Conservation (phyloP, 2,888 invertebrate species). For the Bembecia ichneumoniformis region DNA sequence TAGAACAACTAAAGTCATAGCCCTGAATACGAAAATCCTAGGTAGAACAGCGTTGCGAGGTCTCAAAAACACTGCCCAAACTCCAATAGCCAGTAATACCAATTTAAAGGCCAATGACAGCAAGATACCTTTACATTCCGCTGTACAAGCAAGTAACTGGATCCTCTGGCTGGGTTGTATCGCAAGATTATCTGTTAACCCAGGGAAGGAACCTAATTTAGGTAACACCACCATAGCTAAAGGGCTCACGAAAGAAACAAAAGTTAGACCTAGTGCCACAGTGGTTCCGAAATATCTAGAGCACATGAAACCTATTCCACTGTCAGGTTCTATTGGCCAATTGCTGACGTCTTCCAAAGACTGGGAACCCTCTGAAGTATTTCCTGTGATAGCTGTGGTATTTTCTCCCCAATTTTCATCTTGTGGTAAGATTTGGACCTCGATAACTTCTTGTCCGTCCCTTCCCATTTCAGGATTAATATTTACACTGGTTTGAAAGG, state of each 20-base stretch:
- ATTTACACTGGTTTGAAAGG: slow-evolving; percentile 89
- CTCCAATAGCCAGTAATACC: slow-evolving; percentile 87
- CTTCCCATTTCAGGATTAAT: slow-evolving; percentile 82
- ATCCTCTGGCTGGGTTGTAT: slow-evolving; percentile 79
- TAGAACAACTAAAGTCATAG: slow-evolving; percentile 89
- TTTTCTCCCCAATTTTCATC: slow-evolving; percentile 99
- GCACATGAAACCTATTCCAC: slow-evolving; percentile 80
- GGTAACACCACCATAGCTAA: slow-evolving; percentile 95
- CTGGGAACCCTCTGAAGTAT: slow-evolving; percentile 95
- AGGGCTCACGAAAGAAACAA: slow-evolving; percentile 91
- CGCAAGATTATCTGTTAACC: slow-evolving; percentile 78
- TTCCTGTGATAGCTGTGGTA: slow-evolving; percentile 96
- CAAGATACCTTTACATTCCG: slow-evolving; percentile 94
- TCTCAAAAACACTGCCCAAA: slow-evolving; percentile 93
- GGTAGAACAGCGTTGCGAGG: slow-evolving; percentile 90
- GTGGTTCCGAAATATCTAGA: slow-evolving; percentile 88
- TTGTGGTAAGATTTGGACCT: slow-evolving; percentile 95
- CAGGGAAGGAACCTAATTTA: slow-evolving; percentile 88
- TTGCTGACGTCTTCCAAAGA: slow-evolving; percentile 92
- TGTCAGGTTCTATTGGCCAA: slow-evolving; percentile 83
- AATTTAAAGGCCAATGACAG: slow-evolving; percentile 93
- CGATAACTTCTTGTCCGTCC: slow-evolving; percentile 92
- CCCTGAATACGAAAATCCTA: slow-evolving; percentile 90
- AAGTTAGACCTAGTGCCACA: slow-evolving; percentile 83
- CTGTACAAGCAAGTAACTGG: slow-evolving; percentile 85